Evolutionary conservation across 1,140 invertebrate species (phyloP).

Genomic region (Phthorimaea operculella): DNA sequence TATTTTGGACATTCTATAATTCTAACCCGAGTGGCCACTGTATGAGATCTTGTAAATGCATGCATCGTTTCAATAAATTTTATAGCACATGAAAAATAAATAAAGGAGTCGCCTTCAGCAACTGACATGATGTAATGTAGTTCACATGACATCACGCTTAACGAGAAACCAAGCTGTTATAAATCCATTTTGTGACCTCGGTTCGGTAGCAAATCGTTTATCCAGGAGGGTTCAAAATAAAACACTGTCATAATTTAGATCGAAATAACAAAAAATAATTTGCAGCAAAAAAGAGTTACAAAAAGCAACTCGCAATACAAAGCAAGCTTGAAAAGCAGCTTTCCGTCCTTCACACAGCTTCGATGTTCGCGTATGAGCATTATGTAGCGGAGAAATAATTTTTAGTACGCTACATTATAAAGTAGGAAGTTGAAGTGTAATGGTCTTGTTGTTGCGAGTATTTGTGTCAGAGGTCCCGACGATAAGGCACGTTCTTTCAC

Average conservation of each 20-base stretch:
- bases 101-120: neutral
- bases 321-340: too few relatives aligned
- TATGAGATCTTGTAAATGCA: too few relatives aligned
- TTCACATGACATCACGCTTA: neutral
- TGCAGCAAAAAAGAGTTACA: too few relatives aligned
- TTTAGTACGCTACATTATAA: conserved; percentile 29
- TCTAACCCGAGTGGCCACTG: too few relatives aligned
- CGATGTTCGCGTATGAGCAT: neutral
- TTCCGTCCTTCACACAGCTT: too few relatives aligned
- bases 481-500: conserved; percentile 53
- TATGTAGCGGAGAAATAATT: conserved; percentile 10
- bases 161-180: neutral
- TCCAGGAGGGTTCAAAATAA: too few relatives aligned
- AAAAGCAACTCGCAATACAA: too few relatives aligned
- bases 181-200: too few relatives aligned
- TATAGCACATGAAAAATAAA: conserved; percentile 1
- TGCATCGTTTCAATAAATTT: neutral
- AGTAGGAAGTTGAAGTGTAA: conserved; percentile 42
- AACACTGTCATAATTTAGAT: too few relatives aligned
- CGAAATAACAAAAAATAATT: too few relatives aligned
- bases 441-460: conserved; percentile 32
- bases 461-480: conserved; percentile 44
- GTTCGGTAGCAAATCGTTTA: too few relatives aligned
- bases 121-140: neutral
- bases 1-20: too few relatives aligned